Conservation (phyloP, 2,888 invertebrate species). For the Andrena bucephala region DNA sequence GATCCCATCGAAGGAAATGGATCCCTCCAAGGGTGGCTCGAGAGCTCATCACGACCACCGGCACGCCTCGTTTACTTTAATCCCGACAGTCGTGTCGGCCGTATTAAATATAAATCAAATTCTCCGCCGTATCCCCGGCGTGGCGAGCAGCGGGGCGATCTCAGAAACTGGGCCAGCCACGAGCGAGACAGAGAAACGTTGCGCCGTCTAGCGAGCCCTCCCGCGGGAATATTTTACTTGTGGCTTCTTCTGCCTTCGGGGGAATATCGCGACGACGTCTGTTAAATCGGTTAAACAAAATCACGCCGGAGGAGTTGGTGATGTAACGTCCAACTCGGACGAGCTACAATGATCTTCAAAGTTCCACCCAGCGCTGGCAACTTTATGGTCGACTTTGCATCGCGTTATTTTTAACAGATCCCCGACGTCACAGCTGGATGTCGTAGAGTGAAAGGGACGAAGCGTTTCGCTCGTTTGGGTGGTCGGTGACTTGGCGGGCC, state of each 20-base stretch:
- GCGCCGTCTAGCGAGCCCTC: too few species aligned
- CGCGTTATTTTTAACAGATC: slow-evolving; percentile 20
- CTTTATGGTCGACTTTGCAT: background rate
- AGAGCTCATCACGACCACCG: slow-evolving; percentile 63
- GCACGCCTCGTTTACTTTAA: slow-evolving; percentile 72
- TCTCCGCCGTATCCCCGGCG: slow-evolving; percentile 49
- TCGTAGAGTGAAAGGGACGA: slow-evolving; percentile 18
- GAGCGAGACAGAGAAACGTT: too few species aligned
- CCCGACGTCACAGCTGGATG: background rate
- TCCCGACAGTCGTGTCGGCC: slow-evolving; percentile 59
- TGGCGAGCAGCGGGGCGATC: background rate
- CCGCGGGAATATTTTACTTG: too few species aligned
- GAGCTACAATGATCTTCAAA: background rate
- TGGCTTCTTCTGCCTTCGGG: background rate
- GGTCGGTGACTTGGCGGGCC: slow-evolving; percentile 33
- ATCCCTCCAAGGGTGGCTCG: slow-evolving; percentile 51
- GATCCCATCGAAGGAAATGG: slow-evolving; percentile 54
- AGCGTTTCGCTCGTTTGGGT: slow-evolving; percentile 47
- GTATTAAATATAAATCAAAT: slow-evolving; percentile 73
- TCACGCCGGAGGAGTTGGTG: background rate
- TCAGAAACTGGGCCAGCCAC: background rate
- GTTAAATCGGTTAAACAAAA: background rate
- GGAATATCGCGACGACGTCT: background rate
- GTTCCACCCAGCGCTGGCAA: background rate
- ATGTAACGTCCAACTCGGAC: background rate